Conservation (phyloP, 2,797 vertebrate species). For the Distichodus sexfasciatus region DNA sequence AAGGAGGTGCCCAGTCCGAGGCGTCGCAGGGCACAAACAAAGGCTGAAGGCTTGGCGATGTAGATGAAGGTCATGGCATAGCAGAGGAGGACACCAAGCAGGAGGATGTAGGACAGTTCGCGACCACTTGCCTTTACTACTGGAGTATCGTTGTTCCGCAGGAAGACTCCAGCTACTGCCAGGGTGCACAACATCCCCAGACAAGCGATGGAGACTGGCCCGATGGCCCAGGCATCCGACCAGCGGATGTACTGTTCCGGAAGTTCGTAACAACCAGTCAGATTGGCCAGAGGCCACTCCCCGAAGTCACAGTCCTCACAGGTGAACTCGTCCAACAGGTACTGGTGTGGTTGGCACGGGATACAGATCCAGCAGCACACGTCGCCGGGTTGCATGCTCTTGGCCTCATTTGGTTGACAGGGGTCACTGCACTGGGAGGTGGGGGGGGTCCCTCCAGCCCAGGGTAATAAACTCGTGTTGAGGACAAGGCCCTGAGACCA, state of each 20-base stretch:
- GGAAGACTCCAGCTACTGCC: slow-evolving; percentile 86
- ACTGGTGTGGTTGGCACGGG: slow-evolving; percentile 93
- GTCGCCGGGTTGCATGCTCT: slow-evolving; percentile 96
- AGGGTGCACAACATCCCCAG: slow-evolving; percentile 91
- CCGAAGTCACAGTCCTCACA: slow-evolving; percentile 93
- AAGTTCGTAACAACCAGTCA: slow-evolving; percentile 91
- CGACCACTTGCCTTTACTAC: slow-evolving; percentile 96
- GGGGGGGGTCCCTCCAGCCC: slow-evolving; percentile 76
- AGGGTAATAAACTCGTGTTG: slow-evolving; percentile 86
- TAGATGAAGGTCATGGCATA: slow-evolving; percentile 98
- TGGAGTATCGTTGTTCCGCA: slow-evolving; percentile 89
- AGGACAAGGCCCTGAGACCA: slow-evolving; percentile 90
- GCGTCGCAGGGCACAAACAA: slow-evolving; percentile 87
- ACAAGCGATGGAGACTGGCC: slow-evolving; percentile 92
- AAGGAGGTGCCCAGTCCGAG: slow-evolving; percentile 93
- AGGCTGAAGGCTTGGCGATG: slow-evolving; percentile 90
- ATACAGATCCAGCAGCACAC: slow-evolving; percentile 99
- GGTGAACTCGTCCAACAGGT: slow-evolving; percentile 89
- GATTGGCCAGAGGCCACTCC: slow-evolving; percentile 90
- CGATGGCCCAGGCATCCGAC: slow-evolving; percentile 94
- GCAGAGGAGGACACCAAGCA: slow-evolving; percentile 93
- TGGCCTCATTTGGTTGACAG: slow-evolving; percentile 93
- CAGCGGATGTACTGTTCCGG: slow-evolving; percentile 96
- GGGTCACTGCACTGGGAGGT: slow-evolving; percentile 97
- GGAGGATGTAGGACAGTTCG: slow-evolving; percentile 96